These are phyloP conservation scores for Phalacrocorax aristotelis DNA, from an alignment of 2,113 vertebrate species.

Conservation along the genomic window DNA sequence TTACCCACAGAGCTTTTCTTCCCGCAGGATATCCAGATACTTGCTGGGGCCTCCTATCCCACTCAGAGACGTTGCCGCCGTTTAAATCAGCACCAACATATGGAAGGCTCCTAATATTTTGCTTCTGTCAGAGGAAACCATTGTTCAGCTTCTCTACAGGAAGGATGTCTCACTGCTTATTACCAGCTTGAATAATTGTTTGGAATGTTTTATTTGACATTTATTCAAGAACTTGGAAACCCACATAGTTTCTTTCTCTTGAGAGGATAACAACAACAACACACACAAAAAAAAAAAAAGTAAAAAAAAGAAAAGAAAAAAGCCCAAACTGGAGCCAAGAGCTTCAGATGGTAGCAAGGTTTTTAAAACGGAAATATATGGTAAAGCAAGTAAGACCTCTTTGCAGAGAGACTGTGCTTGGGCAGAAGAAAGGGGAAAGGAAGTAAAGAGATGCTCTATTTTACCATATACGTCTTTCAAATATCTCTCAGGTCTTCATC, in stretches of 20 bases:
- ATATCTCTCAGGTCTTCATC: background rate
- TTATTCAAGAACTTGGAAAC: constrained; percentile 25
- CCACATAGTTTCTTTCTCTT: background rate
- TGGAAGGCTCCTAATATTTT: constrained; percentile 36
- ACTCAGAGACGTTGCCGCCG: background rate
- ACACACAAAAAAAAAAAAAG: background rate
- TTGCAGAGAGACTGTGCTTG: background rate
- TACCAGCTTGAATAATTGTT: constrained; percentile 46
- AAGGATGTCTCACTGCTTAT: constrained; percentile 58
- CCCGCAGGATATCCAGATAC: constrained; percentile 21
- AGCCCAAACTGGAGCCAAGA: background rate
- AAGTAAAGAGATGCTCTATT: background rate
- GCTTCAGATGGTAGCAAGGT: background rate
- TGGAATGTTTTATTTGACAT: constrained; percentile 50
- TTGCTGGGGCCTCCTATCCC: constrained; percentile 16
- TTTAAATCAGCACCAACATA: constrained; percentile 29
- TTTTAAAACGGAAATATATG: background rate
- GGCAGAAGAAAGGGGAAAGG: background rate
- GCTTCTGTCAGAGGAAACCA: constrained; percentile 51
- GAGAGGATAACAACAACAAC: background rate
- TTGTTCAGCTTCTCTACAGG: constrained; percentile 58
- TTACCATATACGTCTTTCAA: background rate
- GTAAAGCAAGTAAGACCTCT: background rate
- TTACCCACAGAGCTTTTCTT: background rate
- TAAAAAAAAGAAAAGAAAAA: background rate